phyloP scores from a whole-genome alignment of 2,888 invertebrate species.

The Pedicia rivosa region DNA sequence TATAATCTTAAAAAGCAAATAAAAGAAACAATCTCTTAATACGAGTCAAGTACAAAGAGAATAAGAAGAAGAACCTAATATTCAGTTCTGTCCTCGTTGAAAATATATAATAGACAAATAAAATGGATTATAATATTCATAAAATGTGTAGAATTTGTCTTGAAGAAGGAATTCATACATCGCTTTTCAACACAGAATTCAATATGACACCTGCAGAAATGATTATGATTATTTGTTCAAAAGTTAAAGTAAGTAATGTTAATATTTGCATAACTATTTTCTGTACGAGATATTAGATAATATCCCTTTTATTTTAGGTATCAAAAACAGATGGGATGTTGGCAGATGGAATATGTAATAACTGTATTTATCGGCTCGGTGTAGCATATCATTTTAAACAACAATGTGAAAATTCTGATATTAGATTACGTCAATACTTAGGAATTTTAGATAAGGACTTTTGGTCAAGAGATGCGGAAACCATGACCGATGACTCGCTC shows the following conservation, averaged over 20 bases:
- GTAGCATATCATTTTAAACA: conserved; percentile 46
- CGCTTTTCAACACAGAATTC: conserved; percentile 42
- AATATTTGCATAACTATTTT: neutral
- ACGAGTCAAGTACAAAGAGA: no score
- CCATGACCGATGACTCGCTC: conserved; percentile 36
- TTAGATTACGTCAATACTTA: conserved; percentile 39
- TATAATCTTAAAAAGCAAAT: no score
- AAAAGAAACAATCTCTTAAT: no score
- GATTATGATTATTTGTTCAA: conserved; percentile 39
- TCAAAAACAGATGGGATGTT: conserved; percentile 42
- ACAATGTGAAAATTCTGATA: conserved; percentile 42
- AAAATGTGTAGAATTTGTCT: conserved; percentile 43
- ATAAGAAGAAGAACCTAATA: no score
- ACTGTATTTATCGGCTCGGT: conserved; percentile 42
- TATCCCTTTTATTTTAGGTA: conserved; percentile 16
- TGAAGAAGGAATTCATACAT: conserved; percentile 41
- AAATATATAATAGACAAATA: no score
- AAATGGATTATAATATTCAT: conserved; percentile 30
- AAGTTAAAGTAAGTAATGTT: conserved; percentile 31
- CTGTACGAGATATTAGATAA: neutral
- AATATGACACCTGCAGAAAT: conserved; percentile 41
- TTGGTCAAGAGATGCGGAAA: conserved; percentile 36
- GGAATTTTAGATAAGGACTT: conserved; percentile 30
- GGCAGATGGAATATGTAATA: conserved; percentile 42
- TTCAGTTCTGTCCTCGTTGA: no score